Base-by-base conservation (phyloP, 2,888 invertebrate species). In the Acanthopleura granulata region DNA sequence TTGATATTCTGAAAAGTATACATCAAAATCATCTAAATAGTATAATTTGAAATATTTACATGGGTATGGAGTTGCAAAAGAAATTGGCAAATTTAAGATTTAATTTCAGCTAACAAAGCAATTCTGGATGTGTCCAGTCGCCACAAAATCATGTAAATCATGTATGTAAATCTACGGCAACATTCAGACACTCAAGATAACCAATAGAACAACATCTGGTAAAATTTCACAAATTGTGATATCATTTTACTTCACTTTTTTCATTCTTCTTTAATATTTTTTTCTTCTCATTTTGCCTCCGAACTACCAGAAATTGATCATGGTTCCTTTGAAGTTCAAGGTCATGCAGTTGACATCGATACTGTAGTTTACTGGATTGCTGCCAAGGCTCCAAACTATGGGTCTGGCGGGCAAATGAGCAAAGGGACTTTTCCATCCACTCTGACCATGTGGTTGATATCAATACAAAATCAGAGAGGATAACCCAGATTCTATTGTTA, bases 1-100 rank as follows among this genome's bases (percentile, higher is more conserved):
- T 96, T 75, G 95, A 94, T 70, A 98, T 94, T 51, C 96, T 92
- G 84, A 22, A 83, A 66, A 57, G n/a, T 22, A 57, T 9, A 57
- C 22, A n/a, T 57, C 57, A 57, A 12, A 57, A 22, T 57, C 22
- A 18, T 57, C n/a, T 57, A 57, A 57, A 9, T 3, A 40, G 40
- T 9, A 40, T 9, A 40, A n/a, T n/a, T 40, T 6, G 40, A 40
- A 40, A 40, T 40, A 9, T 40, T 9, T 9, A 40, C 9, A 6
- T 40, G 9, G 3, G 40, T 40, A 40, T 40, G 4, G 3, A 40
- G n/a, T n/a, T n/a, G n/a, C n/a, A 18, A 69, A 69, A 51, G 49
- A 73, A 50, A 70, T 50, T 50, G 25, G 25, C 4, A 30, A 4
- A 27, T 22, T 25, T 57, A 25, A 25, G 57, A n/a, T 6, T n/a